A percentile compares a stretch with the other conserved stretches of the same genome.
phyloP scores from a whole-genome alignment of 2,797 vertebrate species.

The Jordanella pulchra region DNA sequence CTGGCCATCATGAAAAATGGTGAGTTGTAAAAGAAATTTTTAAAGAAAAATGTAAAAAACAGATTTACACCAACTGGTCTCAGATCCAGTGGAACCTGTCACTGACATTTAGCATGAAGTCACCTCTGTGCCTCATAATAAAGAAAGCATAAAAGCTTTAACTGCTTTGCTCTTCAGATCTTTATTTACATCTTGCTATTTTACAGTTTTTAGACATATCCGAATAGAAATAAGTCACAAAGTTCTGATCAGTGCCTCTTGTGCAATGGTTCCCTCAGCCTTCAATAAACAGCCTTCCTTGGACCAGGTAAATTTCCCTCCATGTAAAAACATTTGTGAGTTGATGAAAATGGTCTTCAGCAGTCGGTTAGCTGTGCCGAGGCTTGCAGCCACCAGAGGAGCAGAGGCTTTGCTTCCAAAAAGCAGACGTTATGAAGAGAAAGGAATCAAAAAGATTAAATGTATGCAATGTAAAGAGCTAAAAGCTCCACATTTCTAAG shows the following conservation, averaged over 20 bases:
- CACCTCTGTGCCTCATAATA: no score
- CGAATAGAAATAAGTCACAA: neutral
- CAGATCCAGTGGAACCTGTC: no score
- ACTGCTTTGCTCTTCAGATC: no score
- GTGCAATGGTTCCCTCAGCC: neutral
- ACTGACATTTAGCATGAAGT: no score
- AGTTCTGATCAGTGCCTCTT: neutral
- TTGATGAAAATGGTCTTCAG: no score
- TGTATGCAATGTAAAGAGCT: neutral
- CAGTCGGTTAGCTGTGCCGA: neutral
- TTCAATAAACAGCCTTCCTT: neutral
- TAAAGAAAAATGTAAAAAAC: no score
- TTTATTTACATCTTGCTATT: no score
- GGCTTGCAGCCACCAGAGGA: neutral
- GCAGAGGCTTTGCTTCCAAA: neutral
- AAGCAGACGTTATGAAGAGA: neutral
- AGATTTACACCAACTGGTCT: no score
- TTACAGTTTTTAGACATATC: no score
- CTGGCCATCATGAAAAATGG: neutral
- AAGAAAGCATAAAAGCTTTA: no score
- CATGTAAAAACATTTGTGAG: no score
- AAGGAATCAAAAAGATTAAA: neutral
- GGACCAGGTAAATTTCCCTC: no score
- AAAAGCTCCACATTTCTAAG: neutral
- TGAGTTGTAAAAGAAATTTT: neutral